Base-by-base conservation (phyloP, 2,797 vertebrate genomes). In the Pelodytes ibericus region DNA sequence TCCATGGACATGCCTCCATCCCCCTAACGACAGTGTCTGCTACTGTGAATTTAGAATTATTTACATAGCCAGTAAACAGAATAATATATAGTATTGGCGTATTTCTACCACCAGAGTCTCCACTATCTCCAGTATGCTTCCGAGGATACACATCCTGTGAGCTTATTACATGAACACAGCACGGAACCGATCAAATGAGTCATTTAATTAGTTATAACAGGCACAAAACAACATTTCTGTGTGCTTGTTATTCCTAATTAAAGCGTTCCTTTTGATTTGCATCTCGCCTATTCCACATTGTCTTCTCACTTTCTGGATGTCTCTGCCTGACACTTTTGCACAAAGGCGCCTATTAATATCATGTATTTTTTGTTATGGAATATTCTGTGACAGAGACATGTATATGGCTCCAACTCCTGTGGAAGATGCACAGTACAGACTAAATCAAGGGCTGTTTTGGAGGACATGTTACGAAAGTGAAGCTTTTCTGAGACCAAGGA, bases 191-290 rank as follows among this genome's bases (percentile, higher is more conserved):
- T 66, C 53, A 72, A 58, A 78, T 41, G 62, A 78, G 69, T 61
- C 69, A 67, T 71, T 72, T 77, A 77, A 77, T 78, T 72, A 78
- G 63, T 66, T 72, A 36, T 66, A 78, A 78, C 75, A 60, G 56
- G 53, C 53, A 67, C 69, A 72, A 67, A 78, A 72, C 75, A 78
- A 60, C 69, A 66, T 78, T 77, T 59, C 69, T 53, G 24, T 51
- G 29, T 22, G 62, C 62, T 61, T 78, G 75, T 72, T 78, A 72
- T 78, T 67, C 75, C 75, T 72, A 78, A 78, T 78, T 78, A 78
- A 72, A 72, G 56, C 29, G 22, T 49, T 66, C 62, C 69, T 61
- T 77, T 57, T 78, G 62, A 78, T 72, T 78, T 78, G 62, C 53
- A 72, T 72, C 56, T 66, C 56, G 3, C 75, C 47, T 39, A 24